Evolutionary conservation across 2,113 vertebrate species (phyloP), one percentile per base, ranked within the genome.

Genomic region (Murina feae): DNA sequence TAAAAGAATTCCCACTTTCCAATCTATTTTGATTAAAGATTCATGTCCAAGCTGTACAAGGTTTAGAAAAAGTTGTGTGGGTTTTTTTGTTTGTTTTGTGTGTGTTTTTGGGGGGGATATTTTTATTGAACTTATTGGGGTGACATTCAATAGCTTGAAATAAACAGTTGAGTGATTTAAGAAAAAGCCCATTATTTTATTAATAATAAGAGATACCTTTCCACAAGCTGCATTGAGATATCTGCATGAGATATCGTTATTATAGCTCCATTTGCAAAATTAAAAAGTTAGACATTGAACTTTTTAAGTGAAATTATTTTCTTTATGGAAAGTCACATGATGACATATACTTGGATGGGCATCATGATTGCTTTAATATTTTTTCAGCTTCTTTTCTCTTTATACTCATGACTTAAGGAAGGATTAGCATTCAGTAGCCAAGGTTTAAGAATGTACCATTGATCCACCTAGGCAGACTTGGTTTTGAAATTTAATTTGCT

Each of bases 401-500:
- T 80, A 44, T 74, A 68, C 32, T 91, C 74, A 47, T n/a, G 75
- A 78, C n/a, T 90, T 55, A 35, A 80, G 66, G 60, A 94, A 92
- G 88, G 82, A 95, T 92, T 95, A 96, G 53, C 66, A 53, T 39
- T 88, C n/a, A 47, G 69, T 83, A 87, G 82, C 76, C 78, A 87
- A 63, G 47, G 44, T 63, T 93, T 80, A 60, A 95, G 72, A 95
- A 95, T 76, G 80, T 37, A n/a, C 37, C 1, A 0, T 66, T 89
- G 91, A 90, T 83, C 68, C 51, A 85, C 83, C 32, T 23, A n/a
- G 78, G 78, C 90, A 82, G 75, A 66, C 4, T 12, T 58, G 76
- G 72, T 44, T 95, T 90, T 49, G 86, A 90, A 95, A 96, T 96
- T 97, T 88, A 68, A 91, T 95, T 96, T 85, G 68, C 63, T 81